Evolutionary conservation across 2,113 vertebrate species (phyloP), one percentile per base, ranked within the genome.

Genomic region (Phylloscopus trochilus): DNA sequence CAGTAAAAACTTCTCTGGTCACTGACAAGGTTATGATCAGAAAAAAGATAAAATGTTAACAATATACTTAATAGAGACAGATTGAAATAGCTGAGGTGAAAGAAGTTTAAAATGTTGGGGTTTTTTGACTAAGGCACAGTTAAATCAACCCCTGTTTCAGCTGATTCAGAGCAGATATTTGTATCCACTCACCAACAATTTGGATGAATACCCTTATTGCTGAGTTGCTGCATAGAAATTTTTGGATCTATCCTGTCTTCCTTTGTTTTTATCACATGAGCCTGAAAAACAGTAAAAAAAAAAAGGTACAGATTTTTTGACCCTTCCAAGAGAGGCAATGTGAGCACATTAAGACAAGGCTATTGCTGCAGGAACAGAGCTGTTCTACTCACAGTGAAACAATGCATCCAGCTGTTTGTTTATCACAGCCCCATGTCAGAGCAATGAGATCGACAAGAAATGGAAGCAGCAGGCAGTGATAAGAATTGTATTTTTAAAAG

Each of bases 401-500:
- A 23, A 26, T 78, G n/a, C 26, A 37, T 72, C 83, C 77, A 90
- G 83, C 92, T 81, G 76, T 64, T 88, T 6, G 0, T 74, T 95
- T 92, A 88, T 68, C 81, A 79, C 73, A 96, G 85, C 52, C 73
- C 26, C 0, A 0, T 33, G 21, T 44, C 1, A 2, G n/a, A 89
- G 66, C 79, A 89, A 83, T 0, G 9, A 90, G 74, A 70, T 15
- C 78, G 69, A 83, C 68, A 89, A 96, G 72, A 90, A 92, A 90
- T 72, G 41, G 66, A 93, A 94, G 60, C 93, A 96, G 92, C 72
- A 80, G 79, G 83, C 41, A 86, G 41, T 43, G 30, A 19, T 68
- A 83, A 89, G 93, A 93, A 60, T 11, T 84, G 70, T 51, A 60
- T 94, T 94, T 95, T 90, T 79, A 70, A 96, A 91, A 94, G 69